Evolutionary conservation across 1,140 invertebrate genomes (phyloP), one percentile per base, ranked within the genome.

Genomic region (Rhopalosiphum padi): DNA sequence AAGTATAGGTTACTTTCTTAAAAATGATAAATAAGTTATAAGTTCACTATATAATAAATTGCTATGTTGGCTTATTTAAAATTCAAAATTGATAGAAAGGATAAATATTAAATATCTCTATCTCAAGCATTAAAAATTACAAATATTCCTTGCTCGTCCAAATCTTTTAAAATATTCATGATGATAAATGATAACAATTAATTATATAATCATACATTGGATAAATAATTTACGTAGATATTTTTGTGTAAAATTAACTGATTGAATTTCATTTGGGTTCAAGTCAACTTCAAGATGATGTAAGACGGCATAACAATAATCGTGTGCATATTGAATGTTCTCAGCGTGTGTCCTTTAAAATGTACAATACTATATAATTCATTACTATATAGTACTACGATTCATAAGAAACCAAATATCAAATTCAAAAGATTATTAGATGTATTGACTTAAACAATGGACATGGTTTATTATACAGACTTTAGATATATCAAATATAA

Each of bases 301-400:
- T 77, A 77, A 77, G 60, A 77, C 60, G n/a, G n/a, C 30, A n/a
- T 77, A 77, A 77, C 60, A 77, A 77, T n/a, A 77, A 77, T 35
- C n/a, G 60, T n/a, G 60, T 77, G 60, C 15, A n/a, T 77, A 77
- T 77, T 77, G 60, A 77, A 5, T 77, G 60, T 35, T n/a, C 60
- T 77, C 60, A 77, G 60, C 60, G 2, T 77, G 60, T n/a, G 30
- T 77, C 15, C 0, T 77, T 77, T n/a, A 77, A 77, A 77, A 77
- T 68, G 9, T 11, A 68, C 60, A 68, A 68, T n/a, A n/a, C 25
- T 68, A 30, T 68, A 23, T 51, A 60, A 60, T 68, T 0, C 30
- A 68, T n/a, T 68, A 30, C 8, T 68, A 68, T 6, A 21, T 18
- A 51, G 4, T 77, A n/a, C 15, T 77, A 18, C 4, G 1, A n/a